Conservation (phyloP, 37 sponge, comb jelly and placozoan species). For the Eunapius fragilis region DNA sequence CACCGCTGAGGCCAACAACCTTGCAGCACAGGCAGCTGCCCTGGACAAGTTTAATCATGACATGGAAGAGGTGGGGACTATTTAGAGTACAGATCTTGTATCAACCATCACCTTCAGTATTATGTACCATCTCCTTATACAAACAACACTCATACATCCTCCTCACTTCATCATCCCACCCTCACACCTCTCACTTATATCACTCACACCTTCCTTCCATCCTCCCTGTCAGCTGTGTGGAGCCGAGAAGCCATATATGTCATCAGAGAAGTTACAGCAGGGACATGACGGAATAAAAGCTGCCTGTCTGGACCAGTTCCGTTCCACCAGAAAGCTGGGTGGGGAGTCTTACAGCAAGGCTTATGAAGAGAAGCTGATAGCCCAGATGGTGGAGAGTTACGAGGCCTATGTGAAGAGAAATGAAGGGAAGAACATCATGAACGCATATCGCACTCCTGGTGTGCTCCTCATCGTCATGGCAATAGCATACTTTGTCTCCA, state of each 20-base stretch:
- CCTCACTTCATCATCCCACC: background rate
- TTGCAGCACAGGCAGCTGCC: slow-evolving; percentile 79
- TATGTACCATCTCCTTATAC: too few species aligned
- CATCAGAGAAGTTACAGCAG: slow-evolving; percentile 73
- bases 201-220: background rate
- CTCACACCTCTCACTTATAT: background rate
- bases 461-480: slow-evolving; percentile 80
- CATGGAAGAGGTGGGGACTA: slow-evolving; percentile 84
- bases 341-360: slow-evolving; percentile 71
- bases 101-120: too few species aligned
- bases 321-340: slow-evolving; percentile 88
- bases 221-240: slow-evolving; percentile 81
- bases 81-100: too few species aligned
- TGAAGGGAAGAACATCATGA: slow-evolving; percentile 94
- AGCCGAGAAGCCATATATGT: slow-evolving; percentile 86
- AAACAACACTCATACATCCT: too few species aligned
- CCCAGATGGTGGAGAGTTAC: slow-evolving; percentile 81
- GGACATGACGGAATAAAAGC: slow-evolving; percentile 53
- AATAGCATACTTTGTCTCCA: slow-evolving; percentile 73
- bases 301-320: slow-evolving; percentile 71
- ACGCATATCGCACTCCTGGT: slow-evolving; percentile 91
- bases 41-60: slow-evolving; percentile 82
- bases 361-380: slow-evolving; percentile 73
- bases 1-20: slow-evolving; percentile 98
- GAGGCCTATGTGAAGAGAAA: slow-evolving; percentile 76